Percentiles rank a stretch among this genome's conserved stretches.
Conservation (phyloP, 2,888 invertebrate species). For the Philonicus albiceps region DNA sequence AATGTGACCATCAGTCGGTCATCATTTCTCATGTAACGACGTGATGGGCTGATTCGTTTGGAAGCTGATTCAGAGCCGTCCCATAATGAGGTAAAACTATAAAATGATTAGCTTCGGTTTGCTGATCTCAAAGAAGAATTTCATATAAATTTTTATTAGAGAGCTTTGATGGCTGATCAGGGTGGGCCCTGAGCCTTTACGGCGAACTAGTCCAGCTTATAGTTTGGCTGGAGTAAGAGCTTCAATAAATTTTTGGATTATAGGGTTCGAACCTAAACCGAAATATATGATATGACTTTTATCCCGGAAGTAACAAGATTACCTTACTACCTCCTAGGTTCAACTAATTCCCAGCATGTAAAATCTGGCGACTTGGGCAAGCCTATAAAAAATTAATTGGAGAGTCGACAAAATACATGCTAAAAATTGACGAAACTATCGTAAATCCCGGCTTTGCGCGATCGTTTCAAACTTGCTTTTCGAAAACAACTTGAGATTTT, state of each 20-base stretch:
- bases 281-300: neutral
- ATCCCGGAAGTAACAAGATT: neutral
- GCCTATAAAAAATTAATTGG: neutral
- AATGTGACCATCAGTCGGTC: neutral
- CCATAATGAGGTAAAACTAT: slow-evolving; percentile 10
- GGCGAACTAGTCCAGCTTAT: neutral
- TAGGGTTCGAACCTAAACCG: neutral
- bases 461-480: neutral
- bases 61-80: neutral
- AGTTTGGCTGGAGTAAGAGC: neutral
- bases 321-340: neutral
- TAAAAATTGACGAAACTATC: neutral
- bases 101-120: slow-evolving; percentile 16
- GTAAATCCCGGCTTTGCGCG: neutral
- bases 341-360: neutral
- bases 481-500: neutral
- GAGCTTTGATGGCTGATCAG: neutral
- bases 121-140: neutral
- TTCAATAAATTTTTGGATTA: slow-evolving; percentile 21
- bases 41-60: slow-evolving; percentile 10
- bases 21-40: neutral
- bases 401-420: neutral
- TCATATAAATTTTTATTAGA: slow-evolving; percentile 22
- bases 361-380: neutral
- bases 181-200: neutral